Base-by-base conservation (phyloP, 2,888 invertebrate species). In the Ypsolopha scabrella region DNA sequence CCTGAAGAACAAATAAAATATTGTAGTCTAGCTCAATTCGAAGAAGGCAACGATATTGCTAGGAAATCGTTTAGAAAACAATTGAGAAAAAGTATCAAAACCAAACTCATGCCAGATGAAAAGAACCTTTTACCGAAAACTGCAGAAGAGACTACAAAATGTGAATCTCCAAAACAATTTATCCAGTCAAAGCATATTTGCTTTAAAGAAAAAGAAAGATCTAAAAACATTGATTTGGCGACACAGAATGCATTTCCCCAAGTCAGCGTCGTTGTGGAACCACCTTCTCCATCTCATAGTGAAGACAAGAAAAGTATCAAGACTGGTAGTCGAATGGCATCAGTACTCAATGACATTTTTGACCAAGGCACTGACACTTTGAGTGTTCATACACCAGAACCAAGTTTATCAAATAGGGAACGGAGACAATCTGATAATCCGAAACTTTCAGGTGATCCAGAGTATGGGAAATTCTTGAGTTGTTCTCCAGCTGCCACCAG, bases 401-500 rank as follows among this genome's bases (percentile, higher is more conserved):
- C 76, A 34, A 87, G 67, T 58, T 73, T 71, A 60, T 88, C 71
- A 60, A 85, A 67, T 55, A 68, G 82, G 47, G 87, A 89, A 68
- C 67, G 82, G 62, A 65, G 87, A 60, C 71, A 87, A 67, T 72
- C 88, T 55, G 78, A 90, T 69, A 91, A 89, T 65, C 90, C 91
- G 8, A 90, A 91, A 61, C 75, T 89, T 8, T 68, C 91, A 47
- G 77, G 81, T 0, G 91, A 91, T 65, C 87, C 89, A 47, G 91
- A 92, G 60, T 90, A 90, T 61, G 82, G 88, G 9, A 86, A 88
- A 58, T 91, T 91, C 61, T 75, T 92, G 33, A 93, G 91, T 58
- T 91, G 91, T 64, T 94, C 94, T 1, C 94, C 94, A 6, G 93
- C 95, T 52, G 95, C 96, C 8, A 94, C 95, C 7, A 89, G 97